Evolutionary conservation across 2,113 vertebrate genomes (phyloP).

Genomic region (Oryctolagus cuniculus): DNA sequence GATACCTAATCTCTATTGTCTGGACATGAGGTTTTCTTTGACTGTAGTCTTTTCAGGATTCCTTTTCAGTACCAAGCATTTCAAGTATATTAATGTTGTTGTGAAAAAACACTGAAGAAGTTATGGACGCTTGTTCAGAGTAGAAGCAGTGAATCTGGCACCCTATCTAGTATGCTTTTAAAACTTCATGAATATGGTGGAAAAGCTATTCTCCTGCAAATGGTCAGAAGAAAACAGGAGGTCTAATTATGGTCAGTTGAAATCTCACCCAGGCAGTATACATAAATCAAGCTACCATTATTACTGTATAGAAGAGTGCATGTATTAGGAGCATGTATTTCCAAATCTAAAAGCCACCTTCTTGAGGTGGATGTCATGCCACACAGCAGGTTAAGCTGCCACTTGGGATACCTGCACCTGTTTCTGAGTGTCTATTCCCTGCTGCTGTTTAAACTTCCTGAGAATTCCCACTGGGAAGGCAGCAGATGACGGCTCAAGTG

Average conservation of each 20-base stretch:
- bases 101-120: neutral
- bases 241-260: neutral
- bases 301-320: neutral
- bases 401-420: too few species aligned
- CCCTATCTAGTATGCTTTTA: neutral
- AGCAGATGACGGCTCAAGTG: too few species aligned
- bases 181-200: neutral
- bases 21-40: neutral
- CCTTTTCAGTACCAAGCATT: neutral
- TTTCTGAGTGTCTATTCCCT: too few species aligned
- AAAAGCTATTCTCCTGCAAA: neutral
- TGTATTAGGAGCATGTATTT: conserved; percentile 32
- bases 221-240: neutral
- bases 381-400: too few species aligned
- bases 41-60: neutral
- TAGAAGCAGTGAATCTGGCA: neutral
- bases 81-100: conserved; percentile 39
- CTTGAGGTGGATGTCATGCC: neutral
- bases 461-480: too few species aligned
- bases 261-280: neutral
- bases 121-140: conserved; percentile 2
- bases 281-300: neutral
- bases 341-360: neutral
- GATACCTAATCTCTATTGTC: conserved; percentile 4
- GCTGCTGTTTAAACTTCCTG: too few species aligned